These are phyloP conservation scores for Ailurus styani DNA, from an alignment of 2,113 vertebrate species.

Conservation along the genomic window DNA sequence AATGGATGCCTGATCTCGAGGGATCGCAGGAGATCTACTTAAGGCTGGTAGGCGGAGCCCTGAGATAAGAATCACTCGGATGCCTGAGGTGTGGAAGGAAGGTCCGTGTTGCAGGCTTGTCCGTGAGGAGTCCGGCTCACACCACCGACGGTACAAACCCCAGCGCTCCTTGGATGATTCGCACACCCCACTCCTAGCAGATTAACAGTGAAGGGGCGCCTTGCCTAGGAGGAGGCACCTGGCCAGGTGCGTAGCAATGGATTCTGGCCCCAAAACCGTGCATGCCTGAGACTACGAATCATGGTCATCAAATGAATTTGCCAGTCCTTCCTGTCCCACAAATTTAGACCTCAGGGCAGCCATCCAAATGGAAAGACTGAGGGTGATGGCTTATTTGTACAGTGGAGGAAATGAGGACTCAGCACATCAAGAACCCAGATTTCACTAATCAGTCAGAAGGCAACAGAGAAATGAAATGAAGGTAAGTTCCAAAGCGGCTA, in stretches of 20 bases:
- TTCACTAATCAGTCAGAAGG: neutral
- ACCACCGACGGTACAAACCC: neutral
- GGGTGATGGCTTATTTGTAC: neutral
- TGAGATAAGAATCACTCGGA: neutral
- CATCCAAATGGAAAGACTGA: neutral
- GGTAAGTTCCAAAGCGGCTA: neutral
- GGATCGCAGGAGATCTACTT: accelerated
- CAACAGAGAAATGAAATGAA: neutral
- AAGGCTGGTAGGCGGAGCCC: too few species aligned
- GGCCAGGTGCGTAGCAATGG: neutral
- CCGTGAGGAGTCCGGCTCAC: neutral
- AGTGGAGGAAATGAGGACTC: neutral
- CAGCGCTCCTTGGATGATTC: neutral
- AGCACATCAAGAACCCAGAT: neutral
- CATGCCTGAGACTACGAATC: neutral
- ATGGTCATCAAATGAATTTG: neutral
- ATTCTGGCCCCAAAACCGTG: neutral
- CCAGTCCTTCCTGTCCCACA: neutral
- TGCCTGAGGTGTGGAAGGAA: accelerated
- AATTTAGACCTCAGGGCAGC: neutral
- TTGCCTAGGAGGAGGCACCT: neutral
- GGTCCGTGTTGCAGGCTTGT: neutral
- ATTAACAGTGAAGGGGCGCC: neutral
- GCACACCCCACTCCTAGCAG: too few species aligned
- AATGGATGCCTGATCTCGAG: neutral